Conservation (phyloP, 2,888 invertebrate species). For the Gortyna flavago region DNA sequence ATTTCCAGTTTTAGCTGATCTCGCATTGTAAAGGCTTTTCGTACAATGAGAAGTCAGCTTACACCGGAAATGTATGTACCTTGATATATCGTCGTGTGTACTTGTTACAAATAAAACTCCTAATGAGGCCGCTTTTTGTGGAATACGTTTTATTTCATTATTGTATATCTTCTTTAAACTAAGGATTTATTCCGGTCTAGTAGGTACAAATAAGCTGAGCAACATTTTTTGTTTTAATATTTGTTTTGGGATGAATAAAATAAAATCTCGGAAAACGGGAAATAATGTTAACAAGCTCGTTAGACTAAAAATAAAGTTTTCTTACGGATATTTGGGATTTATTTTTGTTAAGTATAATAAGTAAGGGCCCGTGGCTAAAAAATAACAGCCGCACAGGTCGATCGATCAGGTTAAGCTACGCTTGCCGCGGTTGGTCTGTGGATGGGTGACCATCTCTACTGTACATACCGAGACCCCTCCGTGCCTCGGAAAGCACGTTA, state of each 20-base stretch:
- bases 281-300: constrained; percentile 18
- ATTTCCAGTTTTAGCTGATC: background rate
- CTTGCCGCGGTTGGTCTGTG: too few species aligned
- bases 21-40: background rate
- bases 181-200: too few species aligned
- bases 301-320: constrained; percentile 5
- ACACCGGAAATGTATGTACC: background rate
- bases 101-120: constrained; percentile 34
- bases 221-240: constrained; percentile 14
- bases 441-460: too few species aligned
- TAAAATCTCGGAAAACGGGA: background rate
- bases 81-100: background rate
- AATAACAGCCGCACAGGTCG: too few species aligned
- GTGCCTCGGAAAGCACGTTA: too few species aligned
- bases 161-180: constrained; percentile 14
- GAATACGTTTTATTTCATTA: constrained; percentile 26
- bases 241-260: background rate
- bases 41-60: background rate
- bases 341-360: background rate
- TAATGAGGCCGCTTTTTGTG: constrained; percentile 46
- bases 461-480: too few species aligned
- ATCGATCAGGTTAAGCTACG: too few species aligned
- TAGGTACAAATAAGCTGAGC: constrained; percentile 8
- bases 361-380: too few species aligned
- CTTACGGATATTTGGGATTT: background rate